phyloP scores from a whole-genome alignment of 1,140 invertebrate species.

The Heliothis subflexa region DNA sequence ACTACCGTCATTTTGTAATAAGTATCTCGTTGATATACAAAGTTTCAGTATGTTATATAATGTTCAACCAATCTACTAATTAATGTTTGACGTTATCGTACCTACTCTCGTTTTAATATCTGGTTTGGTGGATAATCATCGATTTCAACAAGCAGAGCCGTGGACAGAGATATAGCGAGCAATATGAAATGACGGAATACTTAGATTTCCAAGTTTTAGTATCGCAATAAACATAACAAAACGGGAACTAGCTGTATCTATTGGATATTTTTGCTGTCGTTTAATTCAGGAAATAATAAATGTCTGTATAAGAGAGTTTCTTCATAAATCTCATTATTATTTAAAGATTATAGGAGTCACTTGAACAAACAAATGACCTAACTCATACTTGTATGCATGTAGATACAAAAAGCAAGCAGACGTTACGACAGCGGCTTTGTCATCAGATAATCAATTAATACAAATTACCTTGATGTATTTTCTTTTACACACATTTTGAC shows the following conservation, averaged over 20 bases:
- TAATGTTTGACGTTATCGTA: constrained; percentile 31
- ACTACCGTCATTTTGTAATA: constrained; percentile 3
- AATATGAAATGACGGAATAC: constrained; percentile 34
- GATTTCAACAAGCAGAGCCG: constrained; percentile 22
- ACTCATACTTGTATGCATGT: background rate
- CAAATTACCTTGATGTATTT: too few relatives aligned
- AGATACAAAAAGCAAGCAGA: background rate
- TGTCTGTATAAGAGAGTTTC: background rate
- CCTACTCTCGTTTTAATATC: constrained; percentile 16
- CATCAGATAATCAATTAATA: too few relatives aligned
- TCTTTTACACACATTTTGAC: too few relatives aligned
- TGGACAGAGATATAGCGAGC: constrained; percentile 15
- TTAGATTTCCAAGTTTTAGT: background rate
- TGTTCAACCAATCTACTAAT: constrained; percentile 17
- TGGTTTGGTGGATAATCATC: constrained; percentile 4
- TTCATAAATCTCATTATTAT: background rate
- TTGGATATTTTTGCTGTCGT: background rate
- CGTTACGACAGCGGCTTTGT: too few relatives aligned
- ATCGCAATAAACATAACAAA: constrained; percentile 14
- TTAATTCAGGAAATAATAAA: constrained; percentile 8
- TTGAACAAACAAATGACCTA: background rate
- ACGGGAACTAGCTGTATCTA: background rate
- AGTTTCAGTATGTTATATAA: constrained; percentile 16
- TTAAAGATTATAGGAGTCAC: background rate
- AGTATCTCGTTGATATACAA: constrained; percentile 28